Percentiles rank a stretch among this genome's conserved stretches.
Conservation (phyloP, 2,113 vertebrate species). For the Shinisaurus crocodilurus region DNA sequence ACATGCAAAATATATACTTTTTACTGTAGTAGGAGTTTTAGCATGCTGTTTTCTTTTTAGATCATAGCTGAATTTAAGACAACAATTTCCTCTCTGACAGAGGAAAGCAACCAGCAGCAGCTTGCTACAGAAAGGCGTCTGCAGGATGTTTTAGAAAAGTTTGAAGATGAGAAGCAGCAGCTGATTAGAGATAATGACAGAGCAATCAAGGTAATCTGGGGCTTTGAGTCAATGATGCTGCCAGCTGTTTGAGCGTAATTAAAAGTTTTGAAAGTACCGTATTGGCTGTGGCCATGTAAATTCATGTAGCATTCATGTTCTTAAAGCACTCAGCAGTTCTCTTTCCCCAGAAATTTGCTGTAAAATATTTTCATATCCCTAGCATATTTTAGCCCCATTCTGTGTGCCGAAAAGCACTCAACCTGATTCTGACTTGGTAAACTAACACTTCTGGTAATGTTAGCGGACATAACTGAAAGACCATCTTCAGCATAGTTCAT, state of each 20-base stretch:
- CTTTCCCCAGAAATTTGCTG: conserved; percentile 34
- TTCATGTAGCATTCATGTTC: conserved; percentile 60
- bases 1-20: conserved; percentile 62
- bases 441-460: background rate
- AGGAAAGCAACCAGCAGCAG: conserved; percentile 82
- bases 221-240: conserved; percentile 67
- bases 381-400: background rate
- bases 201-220: conserved; percentile 84
- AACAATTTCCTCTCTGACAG: conserved; percentile 79
- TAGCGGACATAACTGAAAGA: background rate
- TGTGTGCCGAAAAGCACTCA: conserved; percentile 40
- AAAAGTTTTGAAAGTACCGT: conserved; percentile 63
- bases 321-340: conserved; percentile 50
- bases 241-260: conserved; percentile 68
- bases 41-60: conserved; percentile 78
- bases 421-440: background rate
- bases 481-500: no score
- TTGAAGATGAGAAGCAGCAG: conserved; percentile 86
- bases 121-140: conserved; percentile 78
- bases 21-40: conserved; percentile 46
- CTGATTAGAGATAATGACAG: conserved; percentile 81
- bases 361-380: background rate
- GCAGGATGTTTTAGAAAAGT: conserved; percentile 77
- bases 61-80: conserved; percentile 86
- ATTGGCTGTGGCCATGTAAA: conserved; percentile 59